Conservation (phyloP, 2,797 vertebrate genomes). For the Diglossa cyanea region DNA sequence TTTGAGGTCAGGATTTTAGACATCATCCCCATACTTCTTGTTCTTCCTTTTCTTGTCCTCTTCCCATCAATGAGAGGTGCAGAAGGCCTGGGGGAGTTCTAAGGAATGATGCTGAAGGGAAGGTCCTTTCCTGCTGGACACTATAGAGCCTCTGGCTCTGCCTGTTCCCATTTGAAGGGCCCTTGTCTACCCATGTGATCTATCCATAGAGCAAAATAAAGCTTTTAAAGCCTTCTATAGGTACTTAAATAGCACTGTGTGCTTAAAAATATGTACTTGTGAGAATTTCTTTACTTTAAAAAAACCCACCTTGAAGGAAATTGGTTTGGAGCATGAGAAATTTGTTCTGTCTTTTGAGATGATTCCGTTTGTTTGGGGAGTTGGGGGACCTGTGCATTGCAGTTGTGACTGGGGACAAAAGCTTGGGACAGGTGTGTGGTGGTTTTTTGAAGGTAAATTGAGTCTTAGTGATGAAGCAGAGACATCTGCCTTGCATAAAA, state of each 20-base stretch:
- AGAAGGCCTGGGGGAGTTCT: background rate
- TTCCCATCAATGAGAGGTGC: background rate
- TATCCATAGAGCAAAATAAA: background rate
- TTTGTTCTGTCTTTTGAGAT: background rate
- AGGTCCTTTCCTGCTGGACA: background rate
- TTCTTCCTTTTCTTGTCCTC: background rate
- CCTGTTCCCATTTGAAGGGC: background rate
- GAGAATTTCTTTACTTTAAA: background rate
- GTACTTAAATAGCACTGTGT: background rate
- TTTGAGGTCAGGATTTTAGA: background rate
- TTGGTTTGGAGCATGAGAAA: background rate
- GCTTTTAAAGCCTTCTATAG: background rate
- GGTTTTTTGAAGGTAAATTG: background rate
- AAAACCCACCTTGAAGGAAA: background rate
- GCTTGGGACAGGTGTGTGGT: background rate
- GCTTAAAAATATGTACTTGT: background rate
- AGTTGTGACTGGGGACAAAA: background rate
- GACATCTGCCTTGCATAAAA: background rate
- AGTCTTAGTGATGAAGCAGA: background rate
- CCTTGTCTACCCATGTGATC: background rate
- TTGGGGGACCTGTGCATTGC: background rate
- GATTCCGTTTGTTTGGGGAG: background rate
- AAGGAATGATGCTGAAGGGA: background rate
- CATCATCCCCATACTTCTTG: background rate
- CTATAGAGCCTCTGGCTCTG: background rate